Conservation (phyloP, 2,888 invertebrate genomes). For the Eupithecia vulgata region DNA sequence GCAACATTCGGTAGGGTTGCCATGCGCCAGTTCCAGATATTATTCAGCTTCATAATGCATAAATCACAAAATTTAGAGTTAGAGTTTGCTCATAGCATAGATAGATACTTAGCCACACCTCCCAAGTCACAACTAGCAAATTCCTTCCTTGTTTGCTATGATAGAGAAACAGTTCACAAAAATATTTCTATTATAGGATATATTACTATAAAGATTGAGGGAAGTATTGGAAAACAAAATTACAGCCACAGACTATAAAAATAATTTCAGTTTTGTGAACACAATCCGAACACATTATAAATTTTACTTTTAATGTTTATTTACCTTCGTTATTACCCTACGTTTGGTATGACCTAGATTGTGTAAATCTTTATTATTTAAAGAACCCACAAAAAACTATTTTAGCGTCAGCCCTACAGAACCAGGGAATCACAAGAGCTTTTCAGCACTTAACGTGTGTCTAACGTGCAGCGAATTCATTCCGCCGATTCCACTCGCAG, state of each 20-base stretch:
- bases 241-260: not conserved
- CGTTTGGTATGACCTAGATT: not conserved
- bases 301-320: not conserved
- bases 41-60: not conserved
- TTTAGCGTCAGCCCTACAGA: slow-evolving; percentile 53
- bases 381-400: not conserved
- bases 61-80: not conserved
- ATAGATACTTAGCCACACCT: not conserved
- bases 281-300: not conserved
- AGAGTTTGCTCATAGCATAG: not conserved
- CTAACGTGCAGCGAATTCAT: slow-evolving; percentile 60
- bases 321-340: not conserved
- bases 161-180: too few relatives aligned
- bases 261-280: not conserved
- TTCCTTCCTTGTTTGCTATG: not conserved
- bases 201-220: not conserved
- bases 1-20: slow-evolving; percentile 63
- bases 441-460: slow-evolving; percentile 67
- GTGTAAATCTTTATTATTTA: not conserved
- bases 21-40: slow-evolving; percentile 12
- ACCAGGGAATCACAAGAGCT: slow-evolving; percentile 55
- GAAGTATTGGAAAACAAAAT: not conserved
- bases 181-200: too few relatives aligned
- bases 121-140: not conserved
- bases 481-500: slow-evolving; percentile 32